phyloP scores from a whole-genome alignment of 2,797 vertebrate species.

The Pterois miles region DNA sequence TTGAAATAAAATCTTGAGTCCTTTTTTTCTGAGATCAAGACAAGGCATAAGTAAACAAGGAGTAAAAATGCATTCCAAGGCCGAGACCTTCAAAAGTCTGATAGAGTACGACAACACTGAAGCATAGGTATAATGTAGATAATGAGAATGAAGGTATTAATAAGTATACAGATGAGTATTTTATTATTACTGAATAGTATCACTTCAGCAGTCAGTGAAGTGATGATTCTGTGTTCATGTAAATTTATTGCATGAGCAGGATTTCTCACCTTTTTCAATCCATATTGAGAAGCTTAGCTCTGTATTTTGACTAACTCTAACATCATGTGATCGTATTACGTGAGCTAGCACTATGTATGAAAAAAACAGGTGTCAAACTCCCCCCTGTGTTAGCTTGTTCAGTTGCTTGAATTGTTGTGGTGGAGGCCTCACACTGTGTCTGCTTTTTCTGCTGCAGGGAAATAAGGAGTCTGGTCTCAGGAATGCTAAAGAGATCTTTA shows the following conservation, averaged over 20 bases:
- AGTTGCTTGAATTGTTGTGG: constrained; percentile 5
- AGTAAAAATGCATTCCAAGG: too few species aligned
- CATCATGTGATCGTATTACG: too few species aligned
- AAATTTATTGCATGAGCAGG: background rate
- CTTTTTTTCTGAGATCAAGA: too few species aligned
- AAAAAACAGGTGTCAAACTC: constrained; percentile 32
- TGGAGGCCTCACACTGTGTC: constrained; percentile 38
- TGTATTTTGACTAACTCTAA: background rate
- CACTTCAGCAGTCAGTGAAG: background rate
- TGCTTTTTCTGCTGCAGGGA: constrained; percentile 41
- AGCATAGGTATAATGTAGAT: too few species aligned
- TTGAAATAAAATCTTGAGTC: too few species aligned
- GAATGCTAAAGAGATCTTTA: constrained; percentile 67
- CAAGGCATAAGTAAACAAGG: too few species aligned
- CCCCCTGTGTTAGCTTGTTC: constrained; percentile 20
- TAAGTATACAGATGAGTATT: background rate
- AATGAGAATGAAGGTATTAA: background rate
- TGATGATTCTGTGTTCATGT: background rate
- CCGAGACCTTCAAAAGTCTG: too few species aligned
- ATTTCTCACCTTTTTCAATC: background rate
- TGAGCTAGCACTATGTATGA: background rate
- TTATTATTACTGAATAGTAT: background rate
- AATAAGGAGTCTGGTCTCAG: constrained; percentile 20
- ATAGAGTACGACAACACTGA: too few species aligned
- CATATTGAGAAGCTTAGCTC: background rate